phyloP scores from a whole-genome alignment of 2,797 vertebrate species.

The Clarias fuscus region DNA sequence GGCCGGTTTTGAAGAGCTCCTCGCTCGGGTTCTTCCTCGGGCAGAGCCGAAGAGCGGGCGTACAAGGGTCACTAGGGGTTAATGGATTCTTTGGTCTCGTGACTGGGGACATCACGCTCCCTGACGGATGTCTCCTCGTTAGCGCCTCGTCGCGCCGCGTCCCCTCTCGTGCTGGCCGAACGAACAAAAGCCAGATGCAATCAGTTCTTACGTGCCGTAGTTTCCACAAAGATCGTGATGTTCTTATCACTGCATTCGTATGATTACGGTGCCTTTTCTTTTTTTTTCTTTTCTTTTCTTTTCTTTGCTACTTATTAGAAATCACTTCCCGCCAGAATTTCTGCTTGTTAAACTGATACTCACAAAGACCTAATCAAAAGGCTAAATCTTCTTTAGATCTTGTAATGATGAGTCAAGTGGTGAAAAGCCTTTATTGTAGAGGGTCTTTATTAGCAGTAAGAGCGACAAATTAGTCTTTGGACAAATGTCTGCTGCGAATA shows the following conservation, averaged over 20 bases:
- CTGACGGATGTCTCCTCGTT: conserved; percentile 56
- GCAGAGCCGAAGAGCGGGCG: conserved; percentile 20
- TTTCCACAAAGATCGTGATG: background rate
- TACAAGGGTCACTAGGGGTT: conserved; percentile 51
- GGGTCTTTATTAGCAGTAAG: background rate
- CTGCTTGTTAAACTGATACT: background rate
- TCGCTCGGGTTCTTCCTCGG: conserved; percentile 15
- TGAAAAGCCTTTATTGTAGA: background rate
- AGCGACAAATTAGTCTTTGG: too few species aligned
- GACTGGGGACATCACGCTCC: conserved; percentile 41
- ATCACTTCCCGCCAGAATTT: background rate
- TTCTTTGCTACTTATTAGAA: background rate
- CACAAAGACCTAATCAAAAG: background rate
- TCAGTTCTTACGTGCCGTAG: conserved; percentile 19
- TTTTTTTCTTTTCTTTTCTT: too few species aligned
- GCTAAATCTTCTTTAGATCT: background rate
- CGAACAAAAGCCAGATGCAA: background rate
- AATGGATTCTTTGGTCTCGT: conserved; percentile 51
- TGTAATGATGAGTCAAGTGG: background rate
- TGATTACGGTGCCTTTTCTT: background rate
- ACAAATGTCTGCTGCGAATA: background rate
- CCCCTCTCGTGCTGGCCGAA: background rate
- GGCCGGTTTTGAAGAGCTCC: conserved; percentile 17
- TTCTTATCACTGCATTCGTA: background rate
- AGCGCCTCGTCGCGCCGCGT: conserved; percentile 24